phyloP scores from a whole-genome alignment of 2,797 vertebrate species.

The Phataginus tetradactyla region DNA sequence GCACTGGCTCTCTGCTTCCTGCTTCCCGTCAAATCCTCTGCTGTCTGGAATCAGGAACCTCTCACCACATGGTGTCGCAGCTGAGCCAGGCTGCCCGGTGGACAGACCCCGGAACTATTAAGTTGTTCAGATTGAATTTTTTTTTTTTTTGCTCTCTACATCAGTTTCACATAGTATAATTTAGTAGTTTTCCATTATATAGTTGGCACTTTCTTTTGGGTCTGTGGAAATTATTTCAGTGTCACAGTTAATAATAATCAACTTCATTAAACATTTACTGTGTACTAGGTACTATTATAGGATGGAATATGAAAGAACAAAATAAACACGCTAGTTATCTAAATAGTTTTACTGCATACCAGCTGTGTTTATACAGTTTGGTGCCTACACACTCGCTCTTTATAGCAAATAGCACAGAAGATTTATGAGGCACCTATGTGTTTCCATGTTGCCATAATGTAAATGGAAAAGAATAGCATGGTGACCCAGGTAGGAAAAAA shows the following conservation, averaged over 20 bases:
- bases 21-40: not conserved
- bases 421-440: not conserved
- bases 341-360: not conserved
- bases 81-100: constrained; percentile 69
- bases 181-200: constrained; percentile 11
- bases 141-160: not conserved
- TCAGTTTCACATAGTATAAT: not conserved
- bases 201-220: not conserved
- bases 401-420: not conserved
- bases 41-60: not conserved
- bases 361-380: constrained; percentile 61
- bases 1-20: not conserved
- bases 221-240: constrained; percentile 36
- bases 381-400: not conserved
- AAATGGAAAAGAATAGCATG: not conserved
- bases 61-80: constrained; percentile 84
- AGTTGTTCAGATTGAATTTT: not conserved
- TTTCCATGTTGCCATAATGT: not conserved
- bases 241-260: not conserved
- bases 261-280: not conserved
- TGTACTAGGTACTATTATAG: not conserved
- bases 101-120: not conserved
- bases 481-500: not conserved
- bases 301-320: constrained; percentile 11
- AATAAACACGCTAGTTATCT: constrained; percentile 39